A percentile compares a stretch with the other conserved stretches of the same genome.
These are phyloP conservation scores for Arctopsyche grandis DNA, from an alignment of 1,140 invertebrate genomes.

Conservation along the genomic window DNA sequence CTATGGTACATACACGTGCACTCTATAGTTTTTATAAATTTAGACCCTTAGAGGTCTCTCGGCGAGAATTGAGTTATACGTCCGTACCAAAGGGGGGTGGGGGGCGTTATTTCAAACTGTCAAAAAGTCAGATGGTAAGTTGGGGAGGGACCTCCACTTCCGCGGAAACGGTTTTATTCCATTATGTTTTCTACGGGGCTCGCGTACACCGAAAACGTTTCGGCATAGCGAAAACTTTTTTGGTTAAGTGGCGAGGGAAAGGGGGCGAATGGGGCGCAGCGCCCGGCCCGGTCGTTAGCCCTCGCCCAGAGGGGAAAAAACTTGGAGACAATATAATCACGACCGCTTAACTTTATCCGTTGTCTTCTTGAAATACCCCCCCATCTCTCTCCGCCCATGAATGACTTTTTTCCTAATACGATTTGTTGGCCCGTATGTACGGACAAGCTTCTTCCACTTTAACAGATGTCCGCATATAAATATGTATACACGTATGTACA, in stretches of 20 bases:
- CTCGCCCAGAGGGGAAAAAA: conserved; percentile 27
- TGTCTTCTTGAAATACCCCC: conserved; percentile 15
- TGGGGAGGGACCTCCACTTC: neutral
- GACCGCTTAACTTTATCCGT: conserved; percentile 39
- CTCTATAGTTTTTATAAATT: no score
- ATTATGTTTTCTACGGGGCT: conserved; percentile 19
- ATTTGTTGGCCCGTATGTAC: conserved; percentile 22
- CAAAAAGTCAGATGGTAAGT: conserved; percentile 26
- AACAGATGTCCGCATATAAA: neutral
- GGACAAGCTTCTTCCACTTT: neutral
- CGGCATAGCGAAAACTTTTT: conserved; percentile 17
- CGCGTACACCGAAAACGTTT: conserved; percentile 11
- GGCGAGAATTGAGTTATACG: neutral
- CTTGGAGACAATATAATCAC: conserved; percentile 38
- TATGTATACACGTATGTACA: neutral
- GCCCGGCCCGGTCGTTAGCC: conserved; percentile 8
- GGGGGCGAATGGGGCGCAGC: neutral
- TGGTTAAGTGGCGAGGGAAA: conserved; percentile 6
- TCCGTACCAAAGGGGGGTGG: neutral
- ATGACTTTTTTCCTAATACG: conserved; percentile 34
- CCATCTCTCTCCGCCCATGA: neutral
- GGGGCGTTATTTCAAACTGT: conserved; percentile 29
- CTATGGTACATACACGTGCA: no score
- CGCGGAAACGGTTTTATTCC: conserved; percentile 32
- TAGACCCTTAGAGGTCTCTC: neutral